Conservation (phyloP, 2,113 vertebrate species). For the Halichoerus grypus region DNA sequence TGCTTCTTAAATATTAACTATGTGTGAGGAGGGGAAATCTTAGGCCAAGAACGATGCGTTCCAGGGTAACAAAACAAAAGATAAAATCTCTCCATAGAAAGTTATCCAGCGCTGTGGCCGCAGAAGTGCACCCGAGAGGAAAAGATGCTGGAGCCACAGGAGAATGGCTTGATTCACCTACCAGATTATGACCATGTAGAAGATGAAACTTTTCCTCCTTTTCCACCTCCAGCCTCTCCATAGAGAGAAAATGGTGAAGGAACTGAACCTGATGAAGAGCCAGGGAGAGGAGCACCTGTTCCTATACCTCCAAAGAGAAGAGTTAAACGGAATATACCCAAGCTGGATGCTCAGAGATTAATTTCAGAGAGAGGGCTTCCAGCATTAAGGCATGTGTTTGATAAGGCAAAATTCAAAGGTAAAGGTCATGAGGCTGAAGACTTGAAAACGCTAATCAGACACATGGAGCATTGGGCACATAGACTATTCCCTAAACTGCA, state of each 20-base stretch:
- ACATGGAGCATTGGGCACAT: slow-evolving; percentile 99
- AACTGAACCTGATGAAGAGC: slow-evolving; percentile 85
- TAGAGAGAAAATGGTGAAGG: slow-evolving; percentile 84
- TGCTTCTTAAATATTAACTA: not conserved
- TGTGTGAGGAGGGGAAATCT: not conserved
- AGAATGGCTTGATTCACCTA: slow-evolving; percentile 85
- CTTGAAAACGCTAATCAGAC: slow-evolving; percentile 91
- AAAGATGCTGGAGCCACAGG: slow-evolving; percentile 87
- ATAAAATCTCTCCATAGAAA: not conserved
- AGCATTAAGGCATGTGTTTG: slow-evolving; percentile 93
- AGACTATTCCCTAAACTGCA: slow-evolving; percentile 95
- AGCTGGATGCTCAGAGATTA: slow-evolving; percentile 94
- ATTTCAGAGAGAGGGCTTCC: slow-evolving; percentile 95
- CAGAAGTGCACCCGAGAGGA: not conserved
- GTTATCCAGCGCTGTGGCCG: too few species aligned
- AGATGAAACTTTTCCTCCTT: slow-evolving; percentile 92
- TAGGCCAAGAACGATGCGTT: not conserved
- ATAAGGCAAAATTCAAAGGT: slow-evolving; percentile 92
- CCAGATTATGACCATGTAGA: slow-evolving; percentile 89
- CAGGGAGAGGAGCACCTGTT: slow-evolving; percentile 87
- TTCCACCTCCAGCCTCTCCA: slow-evolving; percentile 94
- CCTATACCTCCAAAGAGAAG: slow-evolving; percentile 87
- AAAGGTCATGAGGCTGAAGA: slow-evolving; percentile 97
- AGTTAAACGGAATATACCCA: slow-evolving; percentile 93
- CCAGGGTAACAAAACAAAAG: not conserved